Evolutionary conservation across 2,113 vertebrate genomes (phyloP), one percentile per base, ranked within the genome.

Genomic region (Eptatretus burgeri): DNA sequence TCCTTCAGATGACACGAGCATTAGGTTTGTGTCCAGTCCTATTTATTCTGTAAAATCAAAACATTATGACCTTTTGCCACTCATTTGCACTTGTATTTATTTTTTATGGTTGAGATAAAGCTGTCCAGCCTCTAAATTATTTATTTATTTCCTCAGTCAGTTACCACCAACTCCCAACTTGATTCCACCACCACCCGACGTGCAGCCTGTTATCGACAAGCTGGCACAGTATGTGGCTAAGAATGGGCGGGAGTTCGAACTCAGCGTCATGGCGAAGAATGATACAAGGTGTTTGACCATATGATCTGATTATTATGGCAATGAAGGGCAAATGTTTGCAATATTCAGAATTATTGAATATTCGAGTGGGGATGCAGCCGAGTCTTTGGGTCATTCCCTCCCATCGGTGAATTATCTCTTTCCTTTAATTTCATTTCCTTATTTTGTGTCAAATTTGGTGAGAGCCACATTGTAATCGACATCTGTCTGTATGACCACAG

Each of bases 191-290:
- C 86, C 91, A 3, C 86, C 89, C 0, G 91, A 98, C 74, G 81
- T 86, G 67, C 89, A 98, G 51, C 87, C 89, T 5, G 91, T 98
- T 71, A 96, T 98, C 62, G 91, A 98, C 78, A 98, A 98, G 69
- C 74, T 98, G 65, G 91, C 91, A 0, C 83, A 89, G 62, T 98
- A 98, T 1, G 91, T 94, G 51, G 86, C 83, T 14, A 76, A 89
- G 65, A 98, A 96, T 2, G 91, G 91, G 16, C 69, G 85, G 41
- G 93, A 88, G 72, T 98, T 98, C 66, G 89, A 98, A 77, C 78
- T 80, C 64, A 88, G 91, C 2, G 91, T 96, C 51, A 81, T 82
- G 66, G 85, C 85, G 72, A 98, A 98, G 76, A 96, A 88, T 10
- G 91, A 98, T 69, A 79, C 80, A 5, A 78, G 91, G 91, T 95